These are phyloP conservation scores for Parnassius glacialis DNA, from an alignment of 2,888 invertebrate species.

Conservation along the genomic window DNA sequence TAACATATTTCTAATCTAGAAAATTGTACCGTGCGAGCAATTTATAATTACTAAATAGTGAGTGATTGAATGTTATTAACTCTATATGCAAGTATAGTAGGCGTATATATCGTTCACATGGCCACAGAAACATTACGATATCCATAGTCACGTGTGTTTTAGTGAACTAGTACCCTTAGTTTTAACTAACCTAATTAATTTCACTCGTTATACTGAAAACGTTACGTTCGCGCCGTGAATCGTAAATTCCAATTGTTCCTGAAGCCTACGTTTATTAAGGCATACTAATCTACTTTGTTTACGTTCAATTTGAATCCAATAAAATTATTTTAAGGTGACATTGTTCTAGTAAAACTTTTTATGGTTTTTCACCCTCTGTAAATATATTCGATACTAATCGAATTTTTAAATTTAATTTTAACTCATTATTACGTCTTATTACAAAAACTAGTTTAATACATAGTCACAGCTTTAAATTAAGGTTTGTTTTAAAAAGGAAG, in stretches of 20 bases:
- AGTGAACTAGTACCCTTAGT: slow-evolving; percentile 15
- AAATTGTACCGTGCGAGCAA: slow-evolving; percentile 10
- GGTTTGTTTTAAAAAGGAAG: too few relatives aligned
- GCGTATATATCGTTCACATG: background rate
- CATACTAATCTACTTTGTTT: too few relatives aligned
- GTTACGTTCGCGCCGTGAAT: background rate
- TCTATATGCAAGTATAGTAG: background rate
- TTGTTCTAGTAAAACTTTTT: too few relatives aligned
- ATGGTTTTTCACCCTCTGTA: too few relatives aligned
- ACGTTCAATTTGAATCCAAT: too few relatives aligned
- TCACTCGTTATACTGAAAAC: slow-evolving; percentile 12
- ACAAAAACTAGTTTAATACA: too few relatives aligned
- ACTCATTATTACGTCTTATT: too few relatives aligned
- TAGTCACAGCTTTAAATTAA: too few relatives aligned
- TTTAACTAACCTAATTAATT: slow-evolving; percentile 22
- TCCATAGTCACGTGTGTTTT: slow-evolving; percentile 5
- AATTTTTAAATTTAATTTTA: too few relatives aligned
- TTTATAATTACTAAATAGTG: slow-evolving; percentile 17
- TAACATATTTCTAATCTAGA: slow-evolving; percentile 24
- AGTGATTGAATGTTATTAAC: slow-evolving; percentile 8
- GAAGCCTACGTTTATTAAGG: too few relatives aligned
- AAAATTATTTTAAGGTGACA: too few relatives aligned
- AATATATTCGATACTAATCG: too few relatives aligned
- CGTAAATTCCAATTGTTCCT: background rate
- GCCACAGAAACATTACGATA: background rate